Evolutionary conservation across 1,140 invertebrate genomes (phyloP), one percentile per base, ranked within the genome.

Genomic region (Drosophila paulistorum): DNA sequence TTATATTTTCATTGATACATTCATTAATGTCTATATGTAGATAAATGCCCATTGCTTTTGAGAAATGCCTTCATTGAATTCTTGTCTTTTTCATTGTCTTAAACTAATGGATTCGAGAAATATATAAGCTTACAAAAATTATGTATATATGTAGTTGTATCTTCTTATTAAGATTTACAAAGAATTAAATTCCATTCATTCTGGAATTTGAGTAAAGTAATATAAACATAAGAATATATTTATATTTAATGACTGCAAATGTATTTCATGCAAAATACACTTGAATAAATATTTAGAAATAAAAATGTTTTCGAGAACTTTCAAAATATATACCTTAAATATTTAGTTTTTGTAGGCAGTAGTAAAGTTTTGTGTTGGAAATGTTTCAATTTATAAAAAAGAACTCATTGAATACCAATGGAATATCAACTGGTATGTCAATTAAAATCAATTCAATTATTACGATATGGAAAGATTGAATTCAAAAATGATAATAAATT

Each of bases 121-220:
- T 74, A 42, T 64, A 14, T 6, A 7, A 39, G 35, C 45, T 68
- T 77, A 64, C 17, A 42, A 37, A 45, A 45, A 17, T n/a, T 77
- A 71, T 14, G 37, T 54, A 58, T 59, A 65, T 45, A 68, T 58
- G 60, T 67, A 62, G 35, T 39, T 11, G 37, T 51, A 41, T 68
- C n/a, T 73, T 58, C 45, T 51, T 51, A 51, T 51, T 14, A 9
- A 51, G 20, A 11, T 11, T 23, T 23, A 51, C 20, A 51, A 23
- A 51, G 45, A 51, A 48, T 48, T 69, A 68, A 74, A 79, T 58
- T 90, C 81, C 13, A 70, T 59, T 55, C 68, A 55, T 80, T 87
- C 83, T 86, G 83, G 83, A 86, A 86, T 86, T 70, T 65, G 76
- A 86, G 76, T 77, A 71, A 66, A 74, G 68, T 30, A 62, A 48